These are phyloP conservation scores for Cinara cedri DNA, from an alignment of 2,888 invertebrate genomes.

Conservation along the genomic window DNA sequence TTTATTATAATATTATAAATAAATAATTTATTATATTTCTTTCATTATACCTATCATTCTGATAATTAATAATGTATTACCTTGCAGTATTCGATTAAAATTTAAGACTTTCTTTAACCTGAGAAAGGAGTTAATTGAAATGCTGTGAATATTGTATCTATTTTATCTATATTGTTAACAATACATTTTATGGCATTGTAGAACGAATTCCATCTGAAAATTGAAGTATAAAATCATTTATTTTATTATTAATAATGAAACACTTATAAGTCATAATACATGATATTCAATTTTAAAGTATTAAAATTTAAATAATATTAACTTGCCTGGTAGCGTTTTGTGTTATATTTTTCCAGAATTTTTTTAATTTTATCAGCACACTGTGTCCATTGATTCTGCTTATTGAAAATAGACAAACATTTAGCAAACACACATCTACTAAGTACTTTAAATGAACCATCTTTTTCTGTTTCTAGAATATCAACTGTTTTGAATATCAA, in stretches of 20 bases:
- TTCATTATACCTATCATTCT: no score
- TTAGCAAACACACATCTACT: constrained; percentile 17
- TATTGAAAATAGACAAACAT: constrained; percentile 13
- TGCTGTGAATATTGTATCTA: not conserved
- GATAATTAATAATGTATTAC: not conserved
- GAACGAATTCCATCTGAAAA: not conserved
- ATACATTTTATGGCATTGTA: constrained; percentile 21
- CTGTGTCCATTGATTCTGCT: constrained; percentile 19
- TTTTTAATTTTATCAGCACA: constrained; percentile 37
- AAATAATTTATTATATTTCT: no score
- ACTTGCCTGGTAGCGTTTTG: constrained; percentile 10
- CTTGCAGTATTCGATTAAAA: not conserved
- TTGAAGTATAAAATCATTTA: not conserved
- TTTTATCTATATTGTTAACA: constrained; percentile 2
- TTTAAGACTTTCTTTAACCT: not conserved
- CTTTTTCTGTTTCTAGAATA: not conserved
- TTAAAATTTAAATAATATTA: constrained; percentile 6
- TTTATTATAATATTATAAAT: no score
- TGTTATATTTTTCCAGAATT: constrained; percentile 2
- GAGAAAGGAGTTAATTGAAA: no score
- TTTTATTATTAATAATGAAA: not conserved
- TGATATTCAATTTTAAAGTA: not conserved
- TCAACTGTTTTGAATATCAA: constrained; percentile 13
- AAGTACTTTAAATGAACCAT: constrained; percentile 5
- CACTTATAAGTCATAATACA: not conserved